Evolutionary conservation across 2,888 invertebrate species (phyloP), one percentile per base, ranked within the genome.

Genomic region (Lucinisca nassula): DNA sequence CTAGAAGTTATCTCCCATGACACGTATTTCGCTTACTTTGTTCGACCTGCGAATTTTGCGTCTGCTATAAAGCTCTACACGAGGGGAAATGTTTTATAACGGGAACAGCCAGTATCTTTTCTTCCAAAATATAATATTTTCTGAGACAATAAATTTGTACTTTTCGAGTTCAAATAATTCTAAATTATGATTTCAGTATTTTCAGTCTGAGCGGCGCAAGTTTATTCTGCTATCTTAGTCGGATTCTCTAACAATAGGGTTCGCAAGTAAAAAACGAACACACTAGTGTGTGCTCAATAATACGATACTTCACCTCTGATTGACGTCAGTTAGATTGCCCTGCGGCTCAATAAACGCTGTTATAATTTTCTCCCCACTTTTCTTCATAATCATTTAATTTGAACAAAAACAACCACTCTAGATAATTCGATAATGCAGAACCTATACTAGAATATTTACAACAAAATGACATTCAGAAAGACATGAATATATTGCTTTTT

Each of bases 301-400:
- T 95, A 95, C 94, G 92, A 92, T 91, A 93, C 92, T 91, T 93
- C 93, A 91, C 93, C 92, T 92, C 85, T 86, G 88, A 92, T 93
- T 95, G 95, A 95, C 95, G 95, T 95, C 95, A 95, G 92, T 90
- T 86, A 91, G 92, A 92, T 92, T 93, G 93, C 93, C 95, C 93
- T 93, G 91, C 92, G 93, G 94, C 94, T 92, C 92, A 92, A 89
- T 86, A 84, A 80, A 61, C 79, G 94, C 95, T 92, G 91, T 86
- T 95, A 75, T 74, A 38, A 89, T 91, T 75, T 79, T 89, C 94
- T 89, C 94, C 94, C 93, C 38, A 37, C 30, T 45, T 74, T 40
- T 45, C 45, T 45, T 14, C n/a, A 58, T 27, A 27, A 8, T 6
- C 6, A 6, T 12, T 58, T 58, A 8, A 58, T 58, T 58, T 27